These are phyloP conservation scores for Euproctis similis DNA, from an alignment of 2,888 invertebrate species.

Conservation along the genomic window DNA sequence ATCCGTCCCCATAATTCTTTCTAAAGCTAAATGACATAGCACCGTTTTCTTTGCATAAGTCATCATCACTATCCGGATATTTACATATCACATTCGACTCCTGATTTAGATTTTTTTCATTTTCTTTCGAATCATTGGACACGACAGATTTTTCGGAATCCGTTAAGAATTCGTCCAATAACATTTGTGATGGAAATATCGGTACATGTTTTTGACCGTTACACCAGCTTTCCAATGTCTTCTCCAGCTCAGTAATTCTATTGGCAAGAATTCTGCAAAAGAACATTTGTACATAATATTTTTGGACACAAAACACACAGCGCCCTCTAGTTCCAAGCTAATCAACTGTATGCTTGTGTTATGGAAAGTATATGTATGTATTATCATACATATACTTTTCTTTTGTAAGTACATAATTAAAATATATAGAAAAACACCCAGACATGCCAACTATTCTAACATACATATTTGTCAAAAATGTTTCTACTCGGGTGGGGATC, in stretches of 20 bases:
- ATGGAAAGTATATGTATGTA: no score
- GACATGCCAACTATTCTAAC: no score
- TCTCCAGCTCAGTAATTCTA: constrained; percentile 88
- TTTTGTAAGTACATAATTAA: no score
- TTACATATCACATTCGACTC: constrained; percentile 31
- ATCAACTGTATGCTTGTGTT: no score
- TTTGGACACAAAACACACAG: no score
- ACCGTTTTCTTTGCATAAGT: constrained; percentile 29
- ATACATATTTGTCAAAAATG: no score
- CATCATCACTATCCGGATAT: constrained; percentile 53
- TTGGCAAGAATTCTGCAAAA: constrained; percentile 83
- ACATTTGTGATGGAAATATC: constrained; percentile 78
- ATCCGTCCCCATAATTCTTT: constrained; percentile 17
- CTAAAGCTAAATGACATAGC: constrained; percentile 30
- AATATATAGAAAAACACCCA: no score
- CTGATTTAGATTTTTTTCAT: constrained; percentile 26
- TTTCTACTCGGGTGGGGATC: no score
- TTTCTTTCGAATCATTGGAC: constrained; percentile 46
- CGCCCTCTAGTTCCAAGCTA: no score
- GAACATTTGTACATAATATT: not conserved
- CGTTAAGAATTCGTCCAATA: constrained; percentile 76
- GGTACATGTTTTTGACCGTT: constrained; percentile 69
- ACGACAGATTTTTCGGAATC: constrained; percentile 41
- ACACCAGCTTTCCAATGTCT: constrained; percentile 79
- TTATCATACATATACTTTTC: no score